A percentile compares a stretch with the other conserved stretches of the same genome.
Conservation (phyloP, 1,140 invertebrate species). For the Galendromus occidentalis region DNA sequence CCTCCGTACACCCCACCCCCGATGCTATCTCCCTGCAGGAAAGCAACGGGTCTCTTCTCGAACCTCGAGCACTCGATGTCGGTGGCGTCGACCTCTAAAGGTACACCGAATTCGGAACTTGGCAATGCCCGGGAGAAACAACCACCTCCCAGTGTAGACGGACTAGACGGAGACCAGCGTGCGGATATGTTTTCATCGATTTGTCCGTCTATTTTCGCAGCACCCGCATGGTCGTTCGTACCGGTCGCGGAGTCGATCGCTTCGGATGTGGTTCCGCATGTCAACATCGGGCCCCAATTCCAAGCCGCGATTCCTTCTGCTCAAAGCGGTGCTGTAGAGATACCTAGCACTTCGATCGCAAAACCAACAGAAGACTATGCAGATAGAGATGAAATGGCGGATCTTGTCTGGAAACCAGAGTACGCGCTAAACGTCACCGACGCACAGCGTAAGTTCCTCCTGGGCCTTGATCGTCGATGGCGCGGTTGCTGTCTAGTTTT, state of each 20-base stretch:
- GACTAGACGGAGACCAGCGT: too few relatives aligned
- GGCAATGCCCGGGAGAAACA: too few relatives aligned
- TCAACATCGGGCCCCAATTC: constrained; percentile 72
- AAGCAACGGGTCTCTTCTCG: constrained; percentile 62
- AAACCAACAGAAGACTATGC: too few relatives aligned
- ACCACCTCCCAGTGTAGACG: too few relatives aligned
- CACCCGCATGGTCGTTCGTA: constrained; percentile 16
- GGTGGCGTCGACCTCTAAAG: neutral
- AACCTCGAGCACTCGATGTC: constrained; percentile 22
- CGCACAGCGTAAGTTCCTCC: constrained; percentile 14
- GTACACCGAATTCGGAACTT: too few relatives aligned
- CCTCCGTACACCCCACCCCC: constrained; percentile 69
- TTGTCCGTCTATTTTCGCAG: constrained; percentile 12
- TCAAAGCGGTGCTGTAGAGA: constrained; percentile 19
- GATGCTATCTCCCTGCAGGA: constrained; percentile 66
- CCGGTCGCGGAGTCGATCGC: constrained; percentile 10
- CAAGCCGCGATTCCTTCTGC: constrained; percentile 51
- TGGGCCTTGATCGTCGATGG: neutral
- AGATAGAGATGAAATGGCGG: constrained; percentile 16
- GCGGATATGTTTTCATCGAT: neutral
- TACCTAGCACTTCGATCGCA: too few relatives aligned
- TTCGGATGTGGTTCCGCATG: constrained; percentile 32
- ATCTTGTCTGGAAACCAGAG: constrained; percentile 23
- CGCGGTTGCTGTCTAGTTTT: neutral
- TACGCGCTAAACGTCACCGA: constrained; percentile 16